Evolutionary conservation across 2,797 vertebrate species (phyloP).

Genomic region (Sparidentex hasta): DNA sequence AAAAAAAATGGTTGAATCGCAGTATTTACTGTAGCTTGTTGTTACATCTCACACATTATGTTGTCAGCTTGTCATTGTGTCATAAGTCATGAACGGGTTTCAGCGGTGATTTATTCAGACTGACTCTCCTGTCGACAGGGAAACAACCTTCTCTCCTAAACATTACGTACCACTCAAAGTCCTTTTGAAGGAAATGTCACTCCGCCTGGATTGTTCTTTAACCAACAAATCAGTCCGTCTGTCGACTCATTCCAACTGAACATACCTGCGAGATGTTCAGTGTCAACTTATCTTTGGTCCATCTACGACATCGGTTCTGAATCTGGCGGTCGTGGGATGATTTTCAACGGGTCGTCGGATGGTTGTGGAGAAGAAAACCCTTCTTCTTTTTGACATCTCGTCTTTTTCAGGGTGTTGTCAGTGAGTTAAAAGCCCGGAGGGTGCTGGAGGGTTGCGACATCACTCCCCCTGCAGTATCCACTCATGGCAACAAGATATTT

Average conservation of each 20-base stretch:
- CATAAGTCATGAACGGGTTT: background rate
- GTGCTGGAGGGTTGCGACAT: too few species aligned
- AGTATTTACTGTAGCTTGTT: background rate
- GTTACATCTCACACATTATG: background rate
- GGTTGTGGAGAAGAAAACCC: too few species aligned
- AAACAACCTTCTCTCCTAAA: background rate
- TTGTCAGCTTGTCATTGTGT: background rate
- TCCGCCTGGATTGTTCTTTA: background rate
- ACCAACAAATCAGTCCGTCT: background rate
- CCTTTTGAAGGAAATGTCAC: background rate
- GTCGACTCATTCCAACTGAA: background rate
- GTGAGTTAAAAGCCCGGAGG: too few species aligned
- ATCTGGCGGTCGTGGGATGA: too few species aligned
- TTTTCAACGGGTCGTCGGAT: too few species aligned
- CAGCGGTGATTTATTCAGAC: background rate
- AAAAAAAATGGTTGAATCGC: background rate
- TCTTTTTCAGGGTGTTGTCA: too few species aligned
- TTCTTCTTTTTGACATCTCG: too few species aligned
- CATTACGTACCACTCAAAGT: background rate
- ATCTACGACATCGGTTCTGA: too few species aligned
- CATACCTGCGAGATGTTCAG: background rate
- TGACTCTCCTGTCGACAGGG: background rate
- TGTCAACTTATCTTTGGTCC: background rate
- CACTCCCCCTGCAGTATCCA: background rate
- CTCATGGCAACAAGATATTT: background rate